Evolutionary conservation across 2,113 vertebrate species (phyloP).

Genomic region (Aldabrachelys gigantea): DNA sequence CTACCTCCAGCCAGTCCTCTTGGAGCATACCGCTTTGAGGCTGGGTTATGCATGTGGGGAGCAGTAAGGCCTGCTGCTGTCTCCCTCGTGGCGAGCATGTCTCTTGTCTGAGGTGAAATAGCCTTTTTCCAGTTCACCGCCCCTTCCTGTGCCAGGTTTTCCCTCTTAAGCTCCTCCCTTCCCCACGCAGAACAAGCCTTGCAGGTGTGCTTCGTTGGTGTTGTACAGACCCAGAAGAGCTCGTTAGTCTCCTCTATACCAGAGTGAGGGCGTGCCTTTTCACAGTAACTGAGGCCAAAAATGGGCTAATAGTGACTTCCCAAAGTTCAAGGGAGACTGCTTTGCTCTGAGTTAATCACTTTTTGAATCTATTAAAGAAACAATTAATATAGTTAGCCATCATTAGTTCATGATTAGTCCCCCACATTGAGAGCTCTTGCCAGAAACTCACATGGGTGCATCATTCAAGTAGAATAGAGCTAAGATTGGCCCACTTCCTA

Average conservation of each 20-base stretch:
- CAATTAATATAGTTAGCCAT: neutral
- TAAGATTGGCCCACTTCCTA: neutral
- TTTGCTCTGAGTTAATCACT: neutral
- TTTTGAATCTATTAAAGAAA: neutral
- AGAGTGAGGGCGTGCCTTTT: neutral
- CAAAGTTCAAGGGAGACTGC: neutral
- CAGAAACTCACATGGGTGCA: conserved; percentile 2
- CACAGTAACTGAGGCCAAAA: neutral
- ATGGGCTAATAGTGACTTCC: neutral
- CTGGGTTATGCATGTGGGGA: neutral
- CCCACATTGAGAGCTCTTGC: neutral
- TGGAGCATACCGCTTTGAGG: neutral
- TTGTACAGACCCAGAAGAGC: neutral
- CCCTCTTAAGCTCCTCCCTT: neutral
- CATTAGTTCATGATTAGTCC: conserved; percentile 9
- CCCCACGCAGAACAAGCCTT: neutral
- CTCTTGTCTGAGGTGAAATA: neutral
- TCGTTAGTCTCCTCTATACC: neutral
- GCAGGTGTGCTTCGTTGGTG: neutral
- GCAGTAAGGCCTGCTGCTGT: neutral
- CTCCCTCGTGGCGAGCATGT: neutral
- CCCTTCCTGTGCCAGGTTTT: neutral
- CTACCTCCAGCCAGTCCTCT: neutral
- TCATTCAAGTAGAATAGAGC: neutral
- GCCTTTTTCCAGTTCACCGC: neutral